Evolutionary conservation across 2,113 vertebrate genomes (phyloP).

Genomic region (Sialia sialis): DNA sequence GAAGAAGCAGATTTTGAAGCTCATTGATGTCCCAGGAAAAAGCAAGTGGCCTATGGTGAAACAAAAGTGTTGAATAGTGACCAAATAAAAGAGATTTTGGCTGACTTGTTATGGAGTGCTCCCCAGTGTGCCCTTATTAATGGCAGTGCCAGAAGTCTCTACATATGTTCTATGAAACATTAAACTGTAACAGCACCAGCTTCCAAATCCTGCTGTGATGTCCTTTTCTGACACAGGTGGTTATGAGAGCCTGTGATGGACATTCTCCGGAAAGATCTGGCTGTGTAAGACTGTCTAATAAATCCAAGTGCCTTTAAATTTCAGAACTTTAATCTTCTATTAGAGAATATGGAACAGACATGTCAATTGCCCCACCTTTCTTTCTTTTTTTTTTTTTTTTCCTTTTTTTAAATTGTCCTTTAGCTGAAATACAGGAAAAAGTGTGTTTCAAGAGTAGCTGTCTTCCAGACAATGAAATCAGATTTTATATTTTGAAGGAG

Average conservation of each 20-base stretch:
- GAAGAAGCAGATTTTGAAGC: neutral
- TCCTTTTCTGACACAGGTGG: neutral
- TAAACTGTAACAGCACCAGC: neutral
- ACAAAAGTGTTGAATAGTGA: neutral
- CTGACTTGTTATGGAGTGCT: neutral
- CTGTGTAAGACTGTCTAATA: neutral
- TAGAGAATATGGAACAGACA: neutral
- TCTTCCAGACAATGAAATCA: neutral
- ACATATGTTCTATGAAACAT: neutral
- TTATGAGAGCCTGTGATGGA: neutral
- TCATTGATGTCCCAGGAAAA: neutral
- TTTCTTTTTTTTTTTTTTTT: neutral
- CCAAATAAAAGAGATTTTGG: neutral
- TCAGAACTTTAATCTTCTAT: neutral
- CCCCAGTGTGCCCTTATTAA: neutral
- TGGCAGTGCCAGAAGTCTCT: neutral
- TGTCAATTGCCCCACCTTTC: neutral
- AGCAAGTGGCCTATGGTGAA: neutral
- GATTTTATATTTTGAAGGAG: neutral
- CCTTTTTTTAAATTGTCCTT: neutral
- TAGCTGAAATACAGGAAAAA: neutral
- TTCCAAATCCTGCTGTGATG: neutral
- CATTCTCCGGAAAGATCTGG: neutral
- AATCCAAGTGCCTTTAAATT: neutral
- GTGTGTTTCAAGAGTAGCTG: neutral